phyloP scores from a whole-genome alignment of 2,888 invertebrate genomes.

The Pollenia griseotomentosa region DNA sequence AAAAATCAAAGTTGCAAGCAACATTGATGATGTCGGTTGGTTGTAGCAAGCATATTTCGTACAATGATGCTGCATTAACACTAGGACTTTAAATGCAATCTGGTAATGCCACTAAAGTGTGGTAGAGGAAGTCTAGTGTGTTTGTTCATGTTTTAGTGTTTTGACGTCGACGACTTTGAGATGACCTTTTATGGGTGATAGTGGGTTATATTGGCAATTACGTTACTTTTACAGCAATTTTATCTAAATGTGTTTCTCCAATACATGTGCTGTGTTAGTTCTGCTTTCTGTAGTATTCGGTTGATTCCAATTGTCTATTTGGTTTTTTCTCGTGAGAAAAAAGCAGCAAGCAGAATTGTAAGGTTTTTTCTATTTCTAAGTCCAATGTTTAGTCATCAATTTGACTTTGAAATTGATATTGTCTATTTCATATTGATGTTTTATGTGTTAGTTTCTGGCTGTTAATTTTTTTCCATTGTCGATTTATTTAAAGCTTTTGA shows the following conservation, averaged over 20 bases:
- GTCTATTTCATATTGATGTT: slow-evolving; percentile 68
- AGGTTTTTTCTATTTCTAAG: slow-evolving; percentile 30
- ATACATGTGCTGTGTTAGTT: slow-evolving; percentile 25
- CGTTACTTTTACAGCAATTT: slow-evolving; percentile 51
- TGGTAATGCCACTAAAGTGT: slow-evolving; percentile 33
- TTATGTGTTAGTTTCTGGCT: slow-evolving; percentile 6
- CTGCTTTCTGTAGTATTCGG: neutral
- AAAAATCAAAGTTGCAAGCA: slow-evolving; percentile 49
- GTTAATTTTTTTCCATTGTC: neutral
- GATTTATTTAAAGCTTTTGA: slow-evolving; percentile 15
- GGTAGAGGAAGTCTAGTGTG: slow-evolving; percentile 7
- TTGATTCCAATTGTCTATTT: slow-evolving; percentile 31
- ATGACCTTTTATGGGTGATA: slow-evolving; percentile 75
- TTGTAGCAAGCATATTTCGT: slow-evolving; percentile 21
- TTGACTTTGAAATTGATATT: slow-evolving; percentile 70
- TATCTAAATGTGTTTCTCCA: slow-evolving; percentile 26
- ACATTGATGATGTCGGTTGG: slow-evolving; percentile 45
- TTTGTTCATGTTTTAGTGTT: slow-evolving; percentile 8
- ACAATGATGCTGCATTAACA: slow-evolving; percentile 57
- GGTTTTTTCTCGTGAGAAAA: slow-evolving; percentile 57
- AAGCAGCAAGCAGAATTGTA: slow-evolving; percentile 27
- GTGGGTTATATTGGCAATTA: slow-evolving; percentile 72
- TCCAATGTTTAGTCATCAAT: slow-evolving; percentile 68
- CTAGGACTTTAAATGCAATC: slow-evolving; percentile 49
- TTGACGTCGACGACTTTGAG: slow-evolving; percentile 53